Base-by-base conservation (phyloP, 2,888 invertebrate genomes). In the Euspilapteryx auroguttella region DNA sequence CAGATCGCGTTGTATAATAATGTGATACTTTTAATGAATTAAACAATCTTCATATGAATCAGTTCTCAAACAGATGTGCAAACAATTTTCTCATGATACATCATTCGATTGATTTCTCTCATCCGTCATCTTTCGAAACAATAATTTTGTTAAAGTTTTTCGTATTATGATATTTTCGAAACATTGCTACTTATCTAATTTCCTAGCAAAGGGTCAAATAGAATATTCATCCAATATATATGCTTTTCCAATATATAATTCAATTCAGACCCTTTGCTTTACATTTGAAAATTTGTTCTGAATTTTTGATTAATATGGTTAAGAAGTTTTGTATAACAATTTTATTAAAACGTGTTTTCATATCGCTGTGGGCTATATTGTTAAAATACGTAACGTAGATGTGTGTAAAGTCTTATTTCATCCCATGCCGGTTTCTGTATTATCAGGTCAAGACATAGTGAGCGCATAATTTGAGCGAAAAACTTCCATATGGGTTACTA, bases 31-130 rank as follows among this genome's bases (percentile, higher is more conserved):
- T n/a, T n/a, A n/a, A n/a, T n/a, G n/a, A n/a, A n/a, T n/a, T n/a
- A n/a, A n/a, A n/a, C n/a, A n/a, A n/a, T n/a, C n/a, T n/a, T n/a
- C n/a, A n/a, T n/a, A n/a, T n/a, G n/a, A 44, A 36, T 38, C 24
- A 27, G 25, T 28, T 28, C 12, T 27, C 45, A 47, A 66, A 73
- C 73, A 75, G 69, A 61, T 71, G 73, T 75, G 75, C 75, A 75
- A 75, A 75, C 75, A 75, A 64, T 71, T 73, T 75, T 66, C 71
- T 66, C 54, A 57, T 49, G 46, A 40, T 44, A 40, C 39, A 42
- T 43, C 46, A 48, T 44, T 39, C 50, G 47, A 40, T 36, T 50
- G 8, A 38, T 44, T 42, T 40, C 55, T 52, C 49, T 47, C 54
- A 51, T 48, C 44, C 52, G 40, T 50, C 47, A 40, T 34, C 42